phyloP scores from a whole-genome alignment of 2,113 vertebrate species.

The Strix uralensis region DNA sequence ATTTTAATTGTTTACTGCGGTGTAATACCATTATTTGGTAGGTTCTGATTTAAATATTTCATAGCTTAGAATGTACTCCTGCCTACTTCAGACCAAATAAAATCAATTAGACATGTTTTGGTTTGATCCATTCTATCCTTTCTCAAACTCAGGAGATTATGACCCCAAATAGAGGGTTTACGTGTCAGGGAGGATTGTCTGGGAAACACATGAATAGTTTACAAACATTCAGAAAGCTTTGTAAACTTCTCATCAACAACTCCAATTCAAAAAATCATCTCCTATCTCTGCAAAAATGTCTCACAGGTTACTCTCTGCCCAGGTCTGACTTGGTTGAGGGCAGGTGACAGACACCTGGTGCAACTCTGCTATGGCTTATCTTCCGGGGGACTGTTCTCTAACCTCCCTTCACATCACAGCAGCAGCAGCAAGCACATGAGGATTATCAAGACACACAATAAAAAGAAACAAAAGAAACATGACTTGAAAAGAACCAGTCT shows the following conservation, averaged over 20 bases:
- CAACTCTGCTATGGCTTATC: not conserved
- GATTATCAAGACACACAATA: not conserved
- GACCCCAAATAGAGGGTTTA: not conserved
- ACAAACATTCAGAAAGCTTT: not conserved
- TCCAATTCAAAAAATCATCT: not conserved
- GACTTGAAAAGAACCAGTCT: not conserved
- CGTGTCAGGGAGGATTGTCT: fast-evolving
- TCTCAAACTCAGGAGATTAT: not conserved
- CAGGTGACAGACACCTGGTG: not conserved
- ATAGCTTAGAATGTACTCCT: not conserved
- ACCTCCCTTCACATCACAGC: not conserved
- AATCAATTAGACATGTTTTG: not conserved
- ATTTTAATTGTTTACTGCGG: not conserved
- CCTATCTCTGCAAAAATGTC: not conserved
- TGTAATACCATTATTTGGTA: not conserved
- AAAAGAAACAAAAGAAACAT: not conserved
- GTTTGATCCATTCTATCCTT: not conserved
- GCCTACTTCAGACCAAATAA: not conserved
- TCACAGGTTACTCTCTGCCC: not conserved
- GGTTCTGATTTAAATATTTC: not conserved
- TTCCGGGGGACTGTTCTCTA: not conserved
- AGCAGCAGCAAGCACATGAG: not conserved
- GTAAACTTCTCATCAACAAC: not conserved
- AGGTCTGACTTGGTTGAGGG: fast-evolving
- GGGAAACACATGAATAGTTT: not conserved